These are phyloP conservation scores for Lampris incognitus DNA, from an alignment of 2,113 vertebrate genomes.

Conservation along the genomic window DNA sequence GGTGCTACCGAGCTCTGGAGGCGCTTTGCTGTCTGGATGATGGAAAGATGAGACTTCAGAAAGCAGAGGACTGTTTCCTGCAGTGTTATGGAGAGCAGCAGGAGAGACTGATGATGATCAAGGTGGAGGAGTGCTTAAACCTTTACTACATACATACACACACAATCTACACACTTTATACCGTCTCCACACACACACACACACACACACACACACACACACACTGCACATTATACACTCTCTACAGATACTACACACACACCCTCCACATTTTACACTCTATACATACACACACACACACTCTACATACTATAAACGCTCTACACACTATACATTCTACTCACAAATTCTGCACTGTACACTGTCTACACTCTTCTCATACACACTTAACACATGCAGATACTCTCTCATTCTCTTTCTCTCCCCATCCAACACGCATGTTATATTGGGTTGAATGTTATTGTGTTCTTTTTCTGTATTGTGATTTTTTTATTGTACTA, in stretches of 20 bases:
- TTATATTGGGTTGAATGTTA: too few species aligned
- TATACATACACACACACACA: not conserved
- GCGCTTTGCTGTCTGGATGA: slow-evolving; percentile 90
- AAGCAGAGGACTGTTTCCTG: slow-evolving; percentile 89
- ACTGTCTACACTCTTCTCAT: too few species aligned
- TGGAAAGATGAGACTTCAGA: slow-evolving; percentile 83
- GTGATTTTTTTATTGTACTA: too few species aligned
- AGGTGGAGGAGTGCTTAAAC: slow-evolving; percentile 75
- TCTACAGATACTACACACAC: not conserved
- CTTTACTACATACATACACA: not conserved
- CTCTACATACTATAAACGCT: too few species aligned
- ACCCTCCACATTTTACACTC: not conserved
- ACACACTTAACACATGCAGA: too few species aligned
- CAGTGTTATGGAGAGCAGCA: slow-evolving; percentile 91
- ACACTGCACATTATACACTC: not conserved
- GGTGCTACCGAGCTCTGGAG: slow-evolving; percentile 91
- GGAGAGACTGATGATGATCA: slow-evolving; percentile 90
- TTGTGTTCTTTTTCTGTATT: too few species aligned
- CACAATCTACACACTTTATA: not conserved
- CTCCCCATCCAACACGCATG: too few species aligned
- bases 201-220: not conserved
- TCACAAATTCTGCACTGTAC: too few species aligned
- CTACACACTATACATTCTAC: too few species aligned
- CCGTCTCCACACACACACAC: too few species aligned
- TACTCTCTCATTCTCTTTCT: too few species aligned